Evolutionary conservation across 2,888 invertebrate genomes (phyloP), one percentile per base, ranked within the genome.

Genomic region (Coelopa pilipes): DNA sequence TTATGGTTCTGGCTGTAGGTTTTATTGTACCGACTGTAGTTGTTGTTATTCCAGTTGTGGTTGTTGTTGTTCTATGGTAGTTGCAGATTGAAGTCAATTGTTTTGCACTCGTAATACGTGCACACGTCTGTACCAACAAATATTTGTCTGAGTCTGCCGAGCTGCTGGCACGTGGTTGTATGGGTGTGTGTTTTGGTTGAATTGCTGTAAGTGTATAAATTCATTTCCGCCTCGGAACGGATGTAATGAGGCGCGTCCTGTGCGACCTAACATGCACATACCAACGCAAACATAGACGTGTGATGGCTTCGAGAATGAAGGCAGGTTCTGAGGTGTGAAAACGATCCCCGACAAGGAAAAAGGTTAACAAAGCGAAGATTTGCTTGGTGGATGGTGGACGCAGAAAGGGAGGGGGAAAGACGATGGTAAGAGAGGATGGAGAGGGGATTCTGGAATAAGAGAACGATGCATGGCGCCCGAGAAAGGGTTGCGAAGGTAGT

Each of bases 191-290:
- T 68, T 13, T 68, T 53, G n/a, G n/a, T 55, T 53, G 46, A 34
- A 53, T 65, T 66, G 66, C 49, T 66, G 49, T 49, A 15, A 68
- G 55, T 68, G 55, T 68, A 68, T 55, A 68, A 55, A 69, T 57
- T 59, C 69, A 69, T 69, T 76, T 74, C 65, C 72, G 74, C 57
- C 70, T 72, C 65, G 74, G 55, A 66, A 63, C 72, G 71, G 68
- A 73, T 71, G 74, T 74, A 74, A 74, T 76, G 74, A 72, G 74
- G 74, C 72, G 74, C 70, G 69, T 76, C 72, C 53, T 74, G 72
- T 74, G 65, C 72, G 76, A 74, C 68, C 72, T 34, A 45, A 55
- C 76, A 74, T 68, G 68, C 71, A 69, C 62, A 34, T 62, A 34
- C 34, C 7, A 34, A 34, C 34, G 34, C 34, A 34, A 34, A 34